Evolutionary conservation across 2,797 vertebrate species (phyloP).

Genomic region (Sandelia bainsii): DNA sequence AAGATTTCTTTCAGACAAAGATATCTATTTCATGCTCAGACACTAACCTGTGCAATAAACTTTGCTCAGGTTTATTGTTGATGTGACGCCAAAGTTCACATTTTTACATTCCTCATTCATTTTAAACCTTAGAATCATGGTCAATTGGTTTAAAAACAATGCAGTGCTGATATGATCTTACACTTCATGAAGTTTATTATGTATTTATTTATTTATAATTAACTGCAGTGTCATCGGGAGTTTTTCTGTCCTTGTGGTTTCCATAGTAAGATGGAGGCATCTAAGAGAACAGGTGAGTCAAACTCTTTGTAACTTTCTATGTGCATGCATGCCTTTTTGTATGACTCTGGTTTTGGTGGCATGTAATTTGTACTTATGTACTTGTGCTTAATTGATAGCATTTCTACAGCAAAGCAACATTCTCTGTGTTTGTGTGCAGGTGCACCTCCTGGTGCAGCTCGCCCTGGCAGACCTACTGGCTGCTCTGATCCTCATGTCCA

Average conservation of each 20-base stretch:
- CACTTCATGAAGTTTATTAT: neutral
- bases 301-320: neutral
- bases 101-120: neutral
- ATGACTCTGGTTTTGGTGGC: neutral
- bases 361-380: neutral
- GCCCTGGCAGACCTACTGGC: conserved; percentile 87
- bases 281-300: conserved; percentile 82
- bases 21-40: neutral
- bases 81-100: neutral
- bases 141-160: neutral
- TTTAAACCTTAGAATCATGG: neutral
- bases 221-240: conserved; percentile 86
- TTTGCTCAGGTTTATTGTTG: neutral
- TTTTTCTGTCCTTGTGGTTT: conserved; percentile 82
- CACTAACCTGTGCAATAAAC: conserved; percentile 15
- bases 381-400: neutral
- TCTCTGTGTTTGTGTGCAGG: conserved; percentile 69
- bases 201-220: conserved; percentile 22
- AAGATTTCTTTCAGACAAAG: neutral
- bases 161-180: neutral
- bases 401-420: neutral
- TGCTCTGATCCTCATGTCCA: conserved; percentile 76
- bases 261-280: conserved; percentile 72
- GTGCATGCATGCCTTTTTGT: neutral
- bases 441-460: conserved; percentile 84